Evolutionary conservation across 2,797 vertebrate genomes (phyloP).

Genomic region (Periparus ater): DNA sequence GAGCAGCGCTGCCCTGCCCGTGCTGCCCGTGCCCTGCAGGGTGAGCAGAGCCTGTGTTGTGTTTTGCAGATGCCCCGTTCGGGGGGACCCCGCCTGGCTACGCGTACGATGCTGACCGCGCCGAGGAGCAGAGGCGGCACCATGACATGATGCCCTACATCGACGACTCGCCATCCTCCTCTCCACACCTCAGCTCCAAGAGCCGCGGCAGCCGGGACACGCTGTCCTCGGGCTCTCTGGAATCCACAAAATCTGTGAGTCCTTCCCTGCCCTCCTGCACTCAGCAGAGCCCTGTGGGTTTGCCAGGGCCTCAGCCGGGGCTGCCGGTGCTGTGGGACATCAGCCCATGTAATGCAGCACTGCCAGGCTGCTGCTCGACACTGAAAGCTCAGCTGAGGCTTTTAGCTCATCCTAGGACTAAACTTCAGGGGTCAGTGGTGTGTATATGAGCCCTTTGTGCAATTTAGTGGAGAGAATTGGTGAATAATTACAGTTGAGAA

Average conservation of each 20-base stretch:
- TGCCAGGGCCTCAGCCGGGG: background rate
- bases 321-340: background rate
- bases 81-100: slow-evolving; percentile 83
- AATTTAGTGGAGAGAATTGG: background rate
- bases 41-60: background rate
- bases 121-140: slow-evolving; percentile 81
- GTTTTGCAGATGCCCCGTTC: slow-evolving; percentile 82
- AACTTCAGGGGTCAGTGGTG: background rate
- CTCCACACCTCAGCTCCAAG: slow-evolving; percentile 86
- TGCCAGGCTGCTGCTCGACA: accelerated
- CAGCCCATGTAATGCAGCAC: too few species aligned
- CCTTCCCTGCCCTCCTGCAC: background rate
- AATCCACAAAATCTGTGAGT: slow-evolving; percentile 88
- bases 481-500: background rate
- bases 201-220: slow-evolving; percentile 84
- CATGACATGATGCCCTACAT: slow-evolving; percentile 88
- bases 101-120: slow-evolving; percentile 81
- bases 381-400: background rate
- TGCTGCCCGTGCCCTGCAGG: background rate
- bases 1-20: too few species aligned
- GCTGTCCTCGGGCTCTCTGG: slow-evolving; percentile 83
- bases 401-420: background rate
- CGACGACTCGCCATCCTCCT: slow-evolving; percentile 88
- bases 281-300: background rate
- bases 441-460: background rate